Percentiles rank a stretch among this genome's conserved stretches.
phyloP scores from a whole-genome alignment of 2,113 vertebrate species.

The Peromyscus polionotus region DNA sequence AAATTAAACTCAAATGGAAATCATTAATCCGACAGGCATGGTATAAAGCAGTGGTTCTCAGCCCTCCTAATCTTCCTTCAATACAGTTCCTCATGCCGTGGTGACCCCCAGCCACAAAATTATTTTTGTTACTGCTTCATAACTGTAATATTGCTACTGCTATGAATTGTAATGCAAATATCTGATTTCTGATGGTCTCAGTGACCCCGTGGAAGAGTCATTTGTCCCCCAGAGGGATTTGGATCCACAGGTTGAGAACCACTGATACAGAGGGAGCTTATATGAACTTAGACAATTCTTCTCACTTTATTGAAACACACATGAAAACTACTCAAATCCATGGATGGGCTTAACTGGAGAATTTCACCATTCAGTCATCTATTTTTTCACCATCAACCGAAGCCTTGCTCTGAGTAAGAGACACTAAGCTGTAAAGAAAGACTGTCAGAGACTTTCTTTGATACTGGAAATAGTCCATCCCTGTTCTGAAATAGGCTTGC shows the following conservation, averaged over 20 bases:
- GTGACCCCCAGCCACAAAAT: background rate
- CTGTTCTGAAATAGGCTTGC: conserved; percentile 77
- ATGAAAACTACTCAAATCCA: background rate
- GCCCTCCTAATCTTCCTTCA: background rate
- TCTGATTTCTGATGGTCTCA: background rate
- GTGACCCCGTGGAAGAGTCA: background rate
- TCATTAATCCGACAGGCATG: background rate
- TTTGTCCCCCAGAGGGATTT: background rate
- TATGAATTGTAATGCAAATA: background rate
- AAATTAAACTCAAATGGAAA: conserved; percentile 46
- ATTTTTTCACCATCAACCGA: conserved; percentile 21
- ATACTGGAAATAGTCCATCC: conserved; percentile 72
- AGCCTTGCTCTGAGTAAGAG: conserved; percentile 44
- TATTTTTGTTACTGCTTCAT: background rate
- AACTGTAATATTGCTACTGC: background rate
- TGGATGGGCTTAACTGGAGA: conserved; percentile 17
- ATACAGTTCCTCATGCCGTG: too few relatives aligned
- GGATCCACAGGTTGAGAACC: background rate
- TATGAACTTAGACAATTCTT: conserved; percentile 7
- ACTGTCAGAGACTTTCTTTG: conserved; percentile 70
- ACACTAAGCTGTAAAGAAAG: conserved; percentile 54
- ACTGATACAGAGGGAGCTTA: background rate
- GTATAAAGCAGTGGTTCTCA: background rate
- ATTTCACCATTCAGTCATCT: conserved; percentile 33
- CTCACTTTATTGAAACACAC: conserved; percentile 41